Base-by-base conservation (phyloP, 2,113 vertebrate genomes). In the Carettochelys insculpta region DNA sequence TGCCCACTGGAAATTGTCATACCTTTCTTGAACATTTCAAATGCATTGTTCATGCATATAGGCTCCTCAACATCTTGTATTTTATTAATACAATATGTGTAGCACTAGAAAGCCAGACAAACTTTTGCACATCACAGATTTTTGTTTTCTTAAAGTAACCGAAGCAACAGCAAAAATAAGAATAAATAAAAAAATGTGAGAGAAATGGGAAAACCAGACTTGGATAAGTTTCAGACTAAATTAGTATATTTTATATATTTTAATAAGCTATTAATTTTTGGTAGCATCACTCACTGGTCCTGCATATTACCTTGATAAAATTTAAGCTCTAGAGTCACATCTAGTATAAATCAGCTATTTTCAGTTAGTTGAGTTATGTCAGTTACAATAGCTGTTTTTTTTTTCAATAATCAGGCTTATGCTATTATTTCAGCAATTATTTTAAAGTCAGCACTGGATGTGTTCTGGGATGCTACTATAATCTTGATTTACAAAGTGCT, bases 331-430 rank as follows among this genome's bases (percentile, higher is more conserved):
- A 84, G 50, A 75, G 92, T 71, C 92, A 61, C 83, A 61, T 79
- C 89, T 96, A 77, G 76, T 86, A 11, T 80, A 91, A 77, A 38
- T 90, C 84, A 65, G 80, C 38, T 88, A 88, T 86, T 22, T 82
- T 93, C 89, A 90, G 83, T 68, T 68, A 68, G 50, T 3, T 19
- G 78, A 94, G 85, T 87, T 80, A 91, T 86, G 90, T 95, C 73
- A 43, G 75, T 87, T 90, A 25, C 41, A 78, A 83, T 90, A 83
- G 85, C 75, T 95, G 90, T 92, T 51, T 86, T 25, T 56, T 68
- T 90, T 92, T 47, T 91, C 87, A 92, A 45, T 83, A 90, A 41
- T 50, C 85, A 89, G 88, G 76, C 61, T 92, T 94, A 90, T 79
- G 81, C 92, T 88, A 80, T 83, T 52, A 38, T 16, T 92, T 81